A percentile compares a stretch with the other conserved stretches of the same genome.
Conservation (phyloP, 1,140 invertebrate species). For the Trachymyrmex septentrionalis region DNA sequence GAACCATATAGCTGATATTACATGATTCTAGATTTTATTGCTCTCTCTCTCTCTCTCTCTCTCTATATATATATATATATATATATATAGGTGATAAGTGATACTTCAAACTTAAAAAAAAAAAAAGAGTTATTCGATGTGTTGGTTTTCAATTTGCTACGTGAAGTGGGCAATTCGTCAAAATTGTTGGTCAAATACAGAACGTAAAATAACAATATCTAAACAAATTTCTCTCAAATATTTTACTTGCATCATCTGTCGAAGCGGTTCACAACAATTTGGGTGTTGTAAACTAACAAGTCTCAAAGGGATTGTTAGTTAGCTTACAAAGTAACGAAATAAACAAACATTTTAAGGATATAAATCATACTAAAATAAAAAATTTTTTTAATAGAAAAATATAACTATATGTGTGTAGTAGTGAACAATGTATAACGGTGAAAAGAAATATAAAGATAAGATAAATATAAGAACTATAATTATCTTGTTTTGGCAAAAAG, state of each 20-base stretch:
- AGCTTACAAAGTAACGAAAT: slow-evolving; percentile 1
- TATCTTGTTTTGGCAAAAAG: not conserved
- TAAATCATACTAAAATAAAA: not conserved
- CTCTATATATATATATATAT: too few relatives aligned
- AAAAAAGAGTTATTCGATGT: slow-evolving; percentile 22
- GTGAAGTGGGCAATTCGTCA: slow-evolving; percentile 49
- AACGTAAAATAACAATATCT: slow-evolving; percentile 49
- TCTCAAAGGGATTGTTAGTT: slow-evolving; percentile 6
- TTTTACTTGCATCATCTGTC: slow-evolving; percentile 2
- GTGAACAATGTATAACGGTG: not conserved
- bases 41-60: not conserved
- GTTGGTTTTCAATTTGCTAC: slow-evolving; percentile 41
- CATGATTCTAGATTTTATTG: slow-evolving; percentile 23
- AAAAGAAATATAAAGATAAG: not conserved
- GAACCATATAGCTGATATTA: slow-evolving; percentile 20
- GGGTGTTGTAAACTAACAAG: slow-evolving; percentile 21
- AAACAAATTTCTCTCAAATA: slow-evolving; percentile 42
- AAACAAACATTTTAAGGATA: not conserved
- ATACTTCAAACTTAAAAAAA: slow-evolving; percentile 40
- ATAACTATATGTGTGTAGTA: not conserved
- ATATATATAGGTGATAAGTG: slow-evolving; percentile 13
- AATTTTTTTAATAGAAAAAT: not conserved
- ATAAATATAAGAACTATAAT: not conserved
- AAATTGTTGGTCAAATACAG: slow-evolving; percentile 46
- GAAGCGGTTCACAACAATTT: slow-evolving; percentile 28